phyloP scores from a whole-genome alignment of 2,888 invertebrate genomes.

The Coleophora deauratella region DNA sequence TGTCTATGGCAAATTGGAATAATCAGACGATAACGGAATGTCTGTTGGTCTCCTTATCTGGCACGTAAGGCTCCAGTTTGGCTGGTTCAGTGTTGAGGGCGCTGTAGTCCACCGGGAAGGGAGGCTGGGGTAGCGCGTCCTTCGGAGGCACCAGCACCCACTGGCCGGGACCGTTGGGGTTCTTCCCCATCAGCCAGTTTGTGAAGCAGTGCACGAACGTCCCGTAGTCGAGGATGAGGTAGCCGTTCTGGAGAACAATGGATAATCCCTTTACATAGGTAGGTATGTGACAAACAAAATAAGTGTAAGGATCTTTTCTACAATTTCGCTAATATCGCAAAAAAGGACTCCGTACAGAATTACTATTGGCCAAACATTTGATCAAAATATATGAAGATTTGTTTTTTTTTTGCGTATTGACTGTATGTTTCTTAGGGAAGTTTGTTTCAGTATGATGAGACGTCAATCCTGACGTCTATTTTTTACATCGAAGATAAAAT shows the following conservation, averaged over 20 bases:
- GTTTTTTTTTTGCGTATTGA: too few species aligned
- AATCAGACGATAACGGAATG: constrained; percentile 78
- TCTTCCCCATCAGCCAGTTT: constrained; percentile 82
- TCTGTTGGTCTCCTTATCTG: constrained; percentile 79
- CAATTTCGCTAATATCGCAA: too few species aligned
- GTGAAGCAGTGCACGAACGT: constrained; percentile 83
- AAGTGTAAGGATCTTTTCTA: too few species aligned
- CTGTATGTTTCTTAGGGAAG: too few species aligned
- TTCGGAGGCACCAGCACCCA: constrained; percentile 79
- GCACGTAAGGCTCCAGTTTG: constrained; percentile 80
- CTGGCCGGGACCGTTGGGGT: constrained; percentile 84
- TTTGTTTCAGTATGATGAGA: too few species aligned
- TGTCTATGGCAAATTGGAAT: too few species aligned
- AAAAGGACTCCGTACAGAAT: too few species aligned
- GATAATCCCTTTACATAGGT: too few species aligned
- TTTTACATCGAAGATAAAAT: too few species aligned
- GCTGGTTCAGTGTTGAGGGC: constrained; percentile 81
- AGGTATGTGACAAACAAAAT: neutral
- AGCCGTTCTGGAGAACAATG: constrained; percentile 80
- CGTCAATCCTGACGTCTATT: too few species aligned
- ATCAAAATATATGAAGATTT: too few species aligned
- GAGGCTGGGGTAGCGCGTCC: constrained; percentile 67
- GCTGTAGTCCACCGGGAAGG: constrained; percentile 84
- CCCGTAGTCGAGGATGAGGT: constrained; percentile 77
- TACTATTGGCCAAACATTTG: too few species aligned